A percentile compares a stretch with the other conserved stretches of the same genome.
These are phyloP conservation scores for Crocidura indochinensis DNA, from an alignment of 2,797 vertebrate genomes.

Conservation along the genomic window DNA sequence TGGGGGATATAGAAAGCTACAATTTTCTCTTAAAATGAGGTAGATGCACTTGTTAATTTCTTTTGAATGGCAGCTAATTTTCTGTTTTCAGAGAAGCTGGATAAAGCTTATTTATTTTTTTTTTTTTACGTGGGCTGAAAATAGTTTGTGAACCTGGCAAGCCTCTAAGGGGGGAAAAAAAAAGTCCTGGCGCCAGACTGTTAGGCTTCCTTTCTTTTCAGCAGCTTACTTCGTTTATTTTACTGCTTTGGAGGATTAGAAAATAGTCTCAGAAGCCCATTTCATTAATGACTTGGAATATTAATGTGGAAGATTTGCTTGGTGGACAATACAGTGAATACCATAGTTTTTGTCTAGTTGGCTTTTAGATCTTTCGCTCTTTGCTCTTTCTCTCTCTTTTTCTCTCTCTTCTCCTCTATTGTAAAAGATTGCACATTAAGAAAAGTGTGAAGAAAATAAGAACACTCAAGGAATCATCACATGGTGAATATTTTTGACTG, in stretches of 20 bases:
- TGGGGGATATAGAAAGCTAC: conserved; percentile 16
- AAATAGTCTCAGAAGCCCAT: conserved; percentile 68
- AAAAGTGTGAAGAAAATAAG: conserved; percentile 28
- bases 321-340: conserved; percentile 4
- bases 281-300: conserved; percentile 76
- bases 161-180: conserved; percentile 25
- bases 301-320: conserved; percentile 66
- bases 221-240: conserved; percentile 69
- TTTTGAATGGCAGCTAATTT: conserved; percentile 68
- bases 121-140: conserved; percentile 63
- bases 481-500: background rate
- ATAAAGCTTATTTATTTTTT: conserved; percentile 55
- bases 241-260: conserved; percentile 69
- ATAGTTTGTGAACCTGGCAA: conserved; percentile 52
- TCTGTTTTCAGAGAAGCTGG: conserved; percentile 63
- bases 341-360: conserved; percentile 52
- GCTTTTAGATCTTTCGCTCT: conserved; percentile 1
- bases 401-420: conserved; percentile 50
- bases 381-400: background rate
- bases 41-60: conserved; percentile 67
- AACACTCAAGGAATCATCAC: background rate
- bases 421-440: conserved; percentile 38
- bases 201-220: conserved; percentile 57
- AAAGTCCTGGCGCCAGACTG: background rate
- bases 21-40: conserved; percentile 56